A percentile compares a stretch with the other conserved stretches of the same genome.
These are phyloP conservation scores for Lochmaea crataegi DNA, from an alignment of 2,888 invertebrate genomes.

Conservation along the genomic window DNA sequence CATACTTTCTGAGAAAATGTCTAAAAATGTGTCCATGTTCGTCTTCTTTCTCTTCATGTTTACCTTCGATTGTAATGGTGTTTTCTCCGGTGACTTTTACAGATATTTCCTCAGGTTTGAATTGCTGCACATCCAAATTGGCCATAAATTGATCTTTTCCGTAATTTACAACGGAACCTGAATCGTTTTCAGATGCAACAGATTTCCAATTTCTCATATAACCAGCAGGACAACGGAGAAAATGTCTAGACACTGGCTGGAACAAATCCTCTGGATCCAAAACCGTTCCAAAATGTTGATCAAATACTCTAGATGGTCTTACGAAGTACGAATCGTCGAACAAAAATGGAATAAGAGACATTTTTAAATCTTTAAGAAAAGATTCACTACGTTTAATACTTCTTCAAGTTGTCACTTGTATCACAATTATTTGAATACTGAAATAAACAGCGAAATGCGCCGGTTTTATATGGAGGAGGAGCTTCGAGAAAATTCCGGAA, in stretches of 20 bases:
- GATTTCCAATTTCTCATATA: constrained; percentile 47
- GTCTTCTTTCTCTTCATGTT: constrained; percentile 80
- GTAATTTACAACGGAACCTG: constrained; percentile 51
- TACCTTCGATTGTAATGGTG: constrained; percentile 79
- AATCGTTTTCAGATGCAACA: constrained; percentile 30
- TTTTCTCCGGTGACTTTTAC: constrained; percentile 76
- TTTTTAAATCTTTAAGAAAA: constrained; percentile 22
- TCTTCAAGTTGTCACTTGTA: neutral
- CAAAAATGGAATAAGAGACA: constrained; percentile 37
- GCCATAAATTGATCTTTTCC: constrained; percentile 77
- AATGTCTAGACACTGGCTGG: constrained; percentile 34
- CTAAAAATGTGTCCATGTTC: constrained; percentile 80
- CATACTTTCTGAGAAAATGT: constrained; percentile 80
- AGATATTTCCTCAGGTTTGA: constrained; percentile 80
- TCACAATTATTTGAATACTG: neutral
- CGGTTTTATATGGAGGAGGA: neutral
- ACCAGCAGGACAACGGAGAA: constrained; percentile 40
- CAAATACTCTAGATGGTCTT: constrained; percentile 37
- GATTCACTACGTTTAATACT: neutral
- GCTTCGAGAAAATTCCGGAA: neutral
- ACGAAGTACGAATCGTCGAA: constrained; percentile 29
- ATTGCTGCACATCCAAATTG: constrained; percentile 81
- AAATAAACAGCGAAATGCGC: neutral
- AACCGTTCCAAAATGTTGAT: constrained; percentile 40
- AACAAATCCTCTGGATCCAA: constrained; percentile 40